Base-by-base conservation (phyloP, 2,888 invertebrate species). In the Adelognathus sp. region DNA sequence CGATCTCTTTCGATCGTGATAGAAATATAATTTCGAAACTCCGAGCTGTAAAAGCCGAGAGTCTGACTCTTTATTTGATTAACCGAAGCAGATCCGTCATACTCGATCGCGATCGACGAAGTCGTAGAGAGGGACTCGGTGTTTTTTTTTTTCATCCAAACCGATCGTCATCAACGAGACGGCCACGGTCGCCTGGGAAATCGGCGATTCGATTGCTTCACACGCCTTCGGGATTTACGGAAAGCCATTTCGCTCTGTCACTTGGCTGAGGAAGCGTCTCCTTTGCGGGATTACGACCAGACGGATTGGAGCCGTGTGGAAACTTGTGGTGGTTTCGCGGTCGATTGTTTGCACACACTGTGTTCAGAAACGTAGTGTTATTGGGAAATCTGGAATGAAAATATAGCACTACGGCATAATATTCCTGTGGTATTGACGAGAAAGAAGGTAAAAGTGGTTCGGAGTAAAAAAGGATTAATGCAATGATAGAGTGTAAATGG, bases 321-420 rank as follows among this genome's bases (percentile, higher is more conserved):
- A 83, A 80, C 79, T 80, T 77, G n/a, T n/a, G 82, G 86, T 90
- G 18, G 91, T 91, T 83, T 89, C 90, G 80, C 86, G 79, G 81
- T 77, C 88, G 75, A 85, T 90, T 36, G 27, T 73, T 18, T 18
- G 11, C 46, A 66, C 56, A 46, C 54, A 21, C 64, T 56, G 54
- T 54, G 4, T 5, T 31, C 4, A 5, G 7, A 5, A 31, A 5
- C 4, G 58, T 54, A 21, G 33, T 18, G 29, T 66, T 27, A 50
- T 33, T 52, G 44, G n/a, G 36, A 36, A 36, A 36, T n/a, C 36
- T 9, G 36, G 36, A n/a, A 36, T 36, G 36, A 36, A 36, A n/a
- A n/a, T n/a, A n/a, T 36, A 36, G 36, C 36, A 4, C 36, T n/a
- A 46, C 5, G 24, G 46, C 9, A n/a, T 46, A 21, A 11, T 11